A percentile compares a stretch with the other conserved stretches of the same genome.
These are phyloP conservation scores for Gibbula magus DNA, from an alignment of 2,888 invertebrate genomes.

Conservation along the genomic window DNA sequence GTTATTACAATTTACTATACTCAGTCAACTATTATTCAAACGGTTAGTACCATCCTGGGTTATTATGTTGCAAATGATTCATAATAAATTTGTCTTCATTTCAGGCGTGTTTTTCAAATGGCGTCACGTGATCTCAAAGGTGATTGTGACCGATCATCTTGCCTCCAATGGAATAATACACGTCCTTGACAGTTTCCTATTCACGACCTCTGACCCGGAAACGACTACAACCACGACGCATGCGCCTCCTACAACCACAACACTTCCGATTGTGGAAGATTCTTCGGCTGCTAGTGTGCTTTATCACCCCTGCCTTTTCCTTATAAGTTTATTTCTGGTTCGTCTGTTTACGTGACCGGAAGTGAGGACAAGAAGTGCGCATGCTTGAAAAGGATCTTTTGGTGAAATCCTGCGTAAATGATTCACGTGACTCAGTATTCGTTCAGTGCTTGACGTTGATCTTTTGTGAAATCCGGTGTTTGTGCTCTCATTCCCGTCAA, in stretches of 20 bases:
- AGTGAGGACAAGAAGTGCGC: too few species aligned
- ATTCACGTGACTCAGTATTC: too few species aligned
- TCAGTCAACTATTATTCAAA: too few species aligned
- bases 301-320: slow-evolving; percentile 8
- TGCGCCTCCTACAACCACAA: slow-evolving; percentile 16
- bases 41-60: too few species aligned
- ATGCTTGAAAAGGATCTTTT: too few species aligned
- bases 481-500: too few species aligned
- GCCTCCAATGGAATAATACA: slow-evolving; percentile 67
- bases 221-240: slow-evolving; percentile 36
- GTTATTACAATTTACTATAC: too few species aligned
- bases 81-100: not conserved
- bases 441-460: too few species aligned
- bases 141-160: slow-evolving; percentile 56
- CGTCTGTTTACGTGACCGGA: not conserved
- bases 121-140: slow-evolving; percentile 50
- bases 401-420: too few species aligned
- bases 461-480: too few species aligned
- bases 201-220: slow-evolving; percentile 48
- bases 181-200: slow-evolving; percentile 56
- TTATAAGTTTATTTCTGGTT: not conserved
- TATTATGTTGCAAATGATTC: not conserved
- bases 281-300: not conserved
- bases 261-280: not conserved
- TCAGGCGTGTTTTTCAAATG: slow-evolving; percentile 57